Evolutionary conservation across 2,113 vertebrate genomes (phyloP).

Genomic region (Mormyrus iriodes): DNA sequence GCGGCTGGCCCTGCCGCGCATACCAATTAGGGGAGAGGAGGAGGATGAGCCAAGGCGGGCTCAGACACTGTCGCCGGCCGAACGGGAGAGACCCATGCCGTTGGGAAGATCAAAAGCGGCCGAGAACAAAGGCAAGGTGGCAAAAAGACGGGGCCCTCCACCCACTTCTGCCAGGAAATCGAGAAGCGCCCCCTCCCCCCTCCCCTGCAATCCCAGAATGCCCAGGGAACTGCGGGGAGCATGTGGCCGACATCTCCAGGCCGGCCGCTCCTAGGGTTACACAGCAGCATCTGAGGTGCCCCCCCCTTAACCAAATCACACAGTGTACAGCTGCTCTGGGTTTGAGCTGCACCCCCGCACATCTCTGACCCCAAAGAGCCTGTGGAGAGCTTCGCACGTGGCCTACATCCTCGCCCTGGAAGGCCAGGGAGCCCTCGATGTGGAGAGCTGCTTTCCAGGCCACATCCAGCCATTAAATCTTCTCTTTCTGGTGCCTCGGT

Average conservation of each 20-base stretch:
- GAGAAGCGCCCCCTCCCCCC: background rate
- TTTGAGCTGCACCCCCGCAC: background rate
- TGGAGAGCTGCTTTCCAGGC: background rate
- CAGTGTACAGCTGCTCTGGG: background rate
- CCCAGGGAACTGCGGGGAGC: background rate
- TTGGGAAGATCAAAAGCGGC: conserved; percentile 28
- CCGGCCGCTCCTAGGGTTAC: background rate
- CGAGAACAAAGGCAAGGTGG: conserved; percentile 27
- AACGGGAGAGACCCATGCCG: conserved; percentile 22
- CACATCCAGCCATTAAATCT: background rate
- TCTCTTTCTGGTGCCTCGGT: background rate
- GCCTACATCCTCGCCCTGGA: background rate
- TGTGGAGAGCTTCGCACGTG: background rate
- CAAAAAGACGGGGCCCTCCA: background rate
- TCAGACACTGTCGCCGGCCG: conserved; percentile 16
- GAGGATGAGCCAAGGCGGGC: background rate
- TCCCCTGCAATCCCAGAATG: background rate
- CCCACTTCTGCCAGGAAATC: background rate
- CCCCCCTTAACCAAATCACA: background rate
- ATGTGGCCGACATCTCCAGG: background rate
- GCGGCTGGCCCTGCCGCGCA: conserved; percentile 20
- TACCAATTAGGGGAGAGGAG: conserved; percentile 30
- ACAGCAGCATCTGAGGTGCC: background rate
- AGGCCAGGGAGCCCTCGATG: background rate
- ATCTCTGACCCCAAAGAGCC: background rate